phyloP scores from a whole-genome alignment of 2,888 invertebrate species.

The Caenorhabditis plicata region DNA sequence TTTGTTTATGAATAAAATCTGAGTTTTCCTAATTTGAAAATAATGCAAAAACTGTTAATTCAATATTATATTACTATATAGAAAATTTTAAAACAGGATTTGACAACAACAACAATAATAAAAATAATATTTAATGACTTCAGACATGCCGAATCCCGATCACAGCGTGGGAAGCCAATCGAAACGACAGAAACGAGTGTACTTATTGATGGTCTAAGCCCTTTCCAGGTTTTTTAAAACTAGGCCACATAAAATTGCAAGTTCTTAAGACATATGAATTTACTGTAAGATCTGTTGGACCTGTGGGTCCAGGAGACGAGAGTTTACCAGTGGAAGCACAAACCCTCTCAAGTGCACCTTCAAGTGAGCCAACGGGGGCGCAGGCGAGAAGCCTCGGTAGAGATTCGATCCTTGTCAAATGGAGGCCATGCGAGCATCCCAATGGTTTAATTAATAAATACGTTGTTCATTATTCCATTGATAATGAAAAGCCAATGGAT shows the following conservation, averaged over 20 bases:
- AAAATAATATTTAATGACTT: too few relatives aligned
- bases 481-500: conserved; percentile 11
- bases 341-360: conserved; percentile 79
- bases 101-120: too few relatives aligned
- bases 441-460: conserved; percentile 81
- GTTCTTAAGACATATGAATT: conserved; percentile 56
- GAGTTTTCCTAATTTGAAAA: too few relatives aligned
- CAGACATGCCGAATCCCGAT: conserved; percentile 42
- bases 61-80: too few relatives aligned
- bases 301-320: conserved; percentile 84
- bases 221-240: conserved; percentile 39
- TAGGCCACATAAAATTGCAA: not conserved
- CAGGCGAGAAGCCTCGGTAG: conserved; percentile 85
- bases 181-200: conserved; percentile 32
- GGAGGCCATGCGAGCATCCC: conserved; percentile 95
- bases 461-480: conserved; percentile 81
- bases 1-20: too few relatives aligned
- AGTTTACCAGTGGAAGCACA: conserved; percentile 86
- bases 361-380: conserved; percentile 84
- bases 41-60: too few relatives aligned
- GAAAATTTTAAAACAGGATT: too few relatives aligned
- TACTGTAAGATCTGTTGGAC: conserved; percentile 70
- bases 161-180: conserved; percentile 29
- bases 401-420: conserved; percentile 93
- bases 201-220: conserved; percentile 34